phyloP scores from a whole-genome alignment of 2,888 invertebrate genomes.

The Lumbricus terrestris region DNA sequence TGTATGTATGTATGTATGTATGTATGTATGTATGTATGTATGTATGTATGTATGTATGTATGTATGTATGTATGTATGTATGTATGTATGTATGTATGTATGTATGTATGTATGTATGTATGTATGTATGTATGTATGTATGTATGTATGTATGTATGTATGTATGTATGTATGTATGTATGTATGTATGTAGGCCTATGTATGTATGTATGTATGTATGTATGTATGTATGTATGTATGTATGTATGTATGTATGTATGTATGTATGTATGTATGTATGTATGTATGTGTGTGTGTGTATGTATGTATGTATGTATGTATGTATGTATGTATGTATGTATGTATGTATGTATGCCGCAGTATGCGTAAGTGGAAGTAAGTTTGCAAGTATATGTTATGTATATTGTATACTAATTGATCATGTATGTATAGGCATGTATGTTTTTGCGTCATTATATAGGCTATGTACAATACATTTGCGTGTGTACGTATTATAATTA shows the following conservation, averaged over 20 bases:
- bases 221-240: no score
- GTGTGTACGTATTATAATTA: not conserved
- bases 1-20: not conserved
- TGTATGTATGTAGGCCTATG: not conserved
- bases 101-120: no score
- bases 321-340: not conserved
- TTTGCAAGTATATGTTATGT: not conserved
- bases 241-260: not conserved
- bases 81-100: not conserved
- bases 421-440: no score
- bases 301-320: no score
- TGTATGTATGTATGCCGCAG: not conserved
- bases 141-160: not conserved
- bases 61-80: no score
- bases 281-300: no score
- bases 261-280: no score
- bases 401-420: not conserved
- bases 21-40: not conserved
- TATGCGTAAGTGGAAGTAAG: not conserved
- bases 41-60: no score
- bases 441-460: not conserved
- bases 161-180: not conserved
- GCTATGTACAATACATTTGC: not conserved
- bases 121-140: no score
- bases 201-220: no score